Percentiles rank a stretch among this genome's conserved stretches.
Conservation (phyloP, 2,113 vertebrate genomes). For the Saimiri boliviensis region DNA sequence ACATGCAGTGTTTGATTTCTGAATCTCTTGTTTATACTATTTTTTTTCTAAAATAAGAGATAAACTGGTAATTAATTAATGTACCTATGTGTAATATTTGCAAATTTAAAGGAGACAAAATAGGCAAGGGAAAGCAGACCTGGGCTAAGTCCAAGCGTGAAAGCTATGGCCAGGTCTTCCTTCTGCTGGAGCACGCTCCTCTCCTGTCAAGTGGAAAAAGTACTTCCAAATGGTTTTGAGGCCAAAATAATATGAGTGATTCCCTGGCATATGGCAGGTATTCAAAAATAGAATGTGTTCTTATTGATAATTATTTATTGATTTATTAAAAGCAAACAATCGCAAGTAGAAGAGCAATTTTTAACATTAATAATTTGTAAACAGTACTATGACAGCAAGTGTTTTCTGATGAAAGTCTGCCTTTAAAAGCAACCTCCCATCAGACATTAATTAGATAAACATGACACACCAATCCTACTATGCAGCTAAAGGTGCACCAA, state of each 20-base stretch:
- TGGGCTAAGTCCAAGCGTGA: background rate
- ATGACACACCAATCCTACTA: background rate
- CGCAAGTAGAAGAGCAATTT: background rate
- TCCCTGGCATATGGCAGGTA: background rate
- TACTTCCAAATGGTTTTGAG: background rate
- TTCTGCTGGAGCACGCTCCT: too few relatives aligned
- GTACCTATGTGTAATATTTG: too few relatives aligned
- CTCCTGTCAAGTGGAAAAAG: background rate
- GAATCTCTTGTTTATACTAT: too few relatives aligned
- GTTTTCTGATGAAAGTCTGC: background rate
- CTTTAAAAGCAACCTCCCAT: background rate
- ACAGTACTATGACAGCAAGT: background rate
- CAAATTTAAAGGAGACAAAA: background rate
- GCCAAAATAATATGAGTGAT: background rate
- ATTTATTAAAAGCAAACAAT: background rate
- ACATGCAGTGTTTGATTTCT: too few relatives aligned
- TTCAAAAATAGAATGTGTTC: background rate
- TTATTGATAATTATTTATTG: background rate
- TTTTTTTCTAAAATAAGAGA: background rate
- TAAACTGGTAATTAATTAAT: background rate
- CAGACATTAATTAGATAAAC: background rate
- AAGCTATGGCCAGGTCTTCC: background rate
- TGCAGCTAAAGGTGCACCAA: too few relatives aligned
- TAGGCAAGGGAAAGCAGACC: too few relatives aligned
- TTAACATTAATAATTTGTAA: background rate